phyloP scores from a whole-genome alignment of 2,888 invertebrate genomes.

The Epiperipatus broadwayi region DNA sequence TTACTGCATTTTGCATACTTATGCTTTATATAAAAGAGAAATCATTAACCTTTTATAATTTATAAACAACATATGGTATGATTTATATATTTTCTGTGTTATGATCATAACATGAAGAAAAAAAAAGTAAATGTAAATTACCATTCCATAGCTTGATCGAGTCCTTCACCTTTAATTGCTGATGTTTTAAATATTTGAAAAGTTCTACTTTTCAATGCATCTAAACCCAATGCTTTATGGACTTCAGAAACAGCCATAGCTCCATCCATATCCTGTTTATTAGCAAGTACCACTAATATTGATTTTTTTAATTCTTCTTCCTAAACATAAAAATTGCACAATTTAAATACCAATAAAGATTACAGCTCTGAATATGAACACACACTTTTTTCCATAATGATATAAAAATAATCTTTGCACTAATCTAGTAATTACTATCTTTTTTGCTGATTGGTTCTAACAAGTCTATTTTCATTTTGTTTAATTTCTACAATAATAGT shows the following conservation, averaged over 20 bases:
- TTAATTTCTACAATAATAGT: no score
- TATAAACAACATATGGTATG: no score
- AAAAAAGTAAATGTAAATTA: constrained; percentile 26
- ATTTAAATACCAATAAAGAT: neutral
- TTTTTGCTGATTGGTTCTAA: no score
- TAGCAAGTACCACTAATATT: constrained; percentile 85
- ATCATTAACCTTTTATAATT: no score
- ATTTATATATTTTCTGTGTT: neutral
- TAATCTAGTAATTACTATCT: no score
- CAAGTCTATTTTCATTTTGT: no score
- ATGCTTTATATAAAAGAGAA: no score
- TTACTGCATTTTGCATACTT: no score
- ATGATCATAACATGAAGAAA: neutral
- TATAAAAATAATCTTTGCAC: neutral
- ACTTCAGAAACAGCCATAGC: constrained; percentile 89
- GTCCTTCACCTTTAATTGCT: constrained; percentile 89
- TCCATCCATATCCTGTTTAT: constrained; percentile 97
- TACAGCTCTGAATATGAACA: no score
- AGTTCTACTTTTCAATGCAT: constrained; percentile 82
- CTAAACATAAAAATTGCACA: constrained; percentile 33
- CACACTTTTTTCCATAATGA: no score
- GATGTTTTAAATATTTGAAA: constrained; percentile 99
- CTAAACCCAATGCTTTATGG: constrained; percentile 82
- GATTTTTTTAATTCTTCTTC: constrained; percentile 94
- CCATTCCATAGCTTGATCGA: constrained; percentile 99